Evolutionary conservation across 2,113 vertebrate species (phyloP), one percentile per base, ranked within the genome.

Genomic region (Phoenicopterus ruber): DNA sequence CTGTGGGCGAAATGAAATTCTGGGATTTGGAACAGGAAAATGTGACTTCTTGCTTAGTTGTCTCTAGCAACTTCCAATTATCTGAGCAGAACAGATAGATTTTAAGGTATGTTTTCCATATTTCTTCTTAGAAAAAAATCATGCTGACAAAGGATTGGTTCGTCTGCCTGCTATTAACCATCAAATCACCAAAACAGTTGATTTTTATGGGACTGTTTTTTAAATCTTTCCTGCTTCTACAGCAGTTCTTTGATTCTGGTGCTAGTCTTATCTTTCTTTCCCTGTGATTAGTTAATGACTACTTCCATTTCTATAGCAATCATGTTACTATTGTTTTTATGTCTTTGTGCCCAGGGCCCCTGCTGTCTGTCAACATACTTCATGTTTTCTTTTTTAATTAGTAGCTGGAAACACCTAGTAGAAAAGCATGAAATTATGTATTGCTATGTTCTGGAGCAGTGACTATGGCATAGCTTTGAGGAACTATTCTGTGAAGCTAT

Each of bases 341-440:
- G 66, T 61, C 44, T 82, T 63, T 93, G 62, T 93, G 80, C 25
- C 46, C 50, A 88, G 36, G n/a, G 55, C 67, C 46, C 38, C 19
- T 61, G 10, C 55, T 74, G 42, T 88, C 82, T 88, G 65, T 82
- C 80, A 88, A 65, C 57, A 72, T 22, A 72, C 11, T 86, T 88
- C 6, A 42, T 92, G 83, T 84, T 86, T 93, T 92, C 67, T 88
- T 92, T 93, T 94, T 71, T 86, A 86, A 86, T 86, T 92, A 69
- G 17, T 65, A 86, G 31, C 47, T 93, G 90, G 78, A 66, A 95
- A 84, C 52, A 86, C 52, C 61, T n/a, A 65, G 47, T 52, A 87
- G 80, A 63, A 92, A 92, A 92, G 26, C 47, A 92, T 50, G 59
- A 54, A 86, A 88, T 76, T 11, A 78, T 63, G 20, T 83, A 70